Evolutionary conservation across 2,797 vertebrate genomes (phyloP).

Genomic region (Thamnophis elegans): DNA sequence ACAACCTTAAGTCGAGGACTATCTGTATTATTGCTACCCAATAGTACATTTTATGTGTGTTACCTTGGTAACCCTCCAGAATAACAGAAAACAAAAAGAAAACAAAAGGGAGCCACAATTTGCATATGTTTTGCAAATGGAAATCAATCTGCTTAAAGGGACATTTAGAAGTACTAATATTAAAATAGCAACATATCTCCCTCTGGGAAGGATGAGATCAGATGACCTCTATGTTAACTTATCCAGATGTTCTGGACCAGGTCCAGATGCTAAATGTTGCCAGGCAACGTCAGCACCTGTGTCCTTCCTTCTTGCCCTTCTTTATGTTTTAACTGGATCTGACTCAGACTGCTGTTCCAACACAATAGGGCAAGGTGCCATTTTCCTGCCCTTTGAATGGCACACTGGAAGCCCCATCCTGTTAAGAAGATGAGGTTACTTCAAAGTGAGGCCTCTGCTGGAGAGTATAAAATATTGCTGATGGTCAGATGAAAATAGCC

Average conservation of each 20-base stretch:
- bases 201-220: neutral
- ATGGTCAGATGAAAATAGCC: neutral
- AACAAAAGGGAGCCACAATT: neutral
- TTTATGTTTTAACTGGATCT: neutral
- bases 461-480: neutral
- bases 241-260: neutral
- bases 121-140: neutral
- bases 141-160: neutral
- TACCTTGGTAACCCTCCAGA: neutral
- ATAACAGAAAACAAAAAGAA: neutral
- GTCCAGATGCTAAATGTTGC: neutral
- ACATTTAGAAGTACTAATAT: neutral
- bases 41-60: neutral
- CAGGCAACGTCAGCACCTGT: neutral
- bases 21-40: neutral
- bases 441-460: neutral
- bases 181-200: neutral
- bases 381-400: neutral
- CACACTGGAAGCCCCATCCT: neutral
- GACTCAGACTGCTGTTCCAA: neutral
- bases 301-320: neutral
- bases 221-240: neutral
- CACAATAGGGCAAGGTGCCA: neutral
- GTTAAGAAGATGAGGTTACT: neutral
- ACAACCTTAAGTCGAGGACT: neutral